Evolutionary conservation across 2,797 vertebrate species (phyloP).

Genomic region (Crocidura indochinensis): DNA sequence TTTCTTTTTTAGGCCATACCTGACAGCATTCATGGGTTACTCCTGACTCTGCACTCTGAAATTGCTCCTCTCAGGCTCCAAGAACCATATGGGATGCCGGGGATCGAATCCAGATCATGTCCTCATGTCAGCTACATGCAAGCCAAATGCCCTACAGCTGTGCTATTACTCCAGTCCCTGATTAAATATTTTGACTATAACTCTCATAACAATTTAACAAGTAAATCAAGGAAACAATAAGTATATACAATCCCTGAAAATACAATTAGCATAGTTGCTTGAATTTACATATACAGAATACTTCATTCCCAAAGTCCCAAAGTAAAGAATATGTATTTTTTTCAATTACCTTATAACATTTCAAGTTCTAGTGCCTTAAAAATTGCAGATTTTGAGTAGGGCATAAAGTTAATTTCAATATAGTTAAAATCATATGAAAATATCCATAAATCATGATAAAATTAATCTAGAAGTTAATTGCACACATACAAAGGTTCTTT

Average conservation of each 20-base stretch:
- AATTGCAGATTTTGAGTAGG: not conserved
- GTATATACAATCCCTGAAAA: not conserved
- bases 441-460: not conserved
- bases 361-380: not conserved
- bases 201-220: slow-evolving; percentile 13
- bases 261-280: not conserved
- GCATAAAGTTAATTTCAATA: slow-evolving; percentile 48
- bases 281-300: not conserved
- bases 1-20: too few species aligned
- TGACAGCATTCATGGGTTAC: too few species aligned
- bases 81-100: too few species aligned
- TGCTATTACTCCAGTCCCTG: too few species aligned
- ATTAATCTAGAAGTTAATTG: slow-evolving; percentile 43
- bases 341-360: not conserved
- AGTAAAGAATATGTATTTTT: not conserved
- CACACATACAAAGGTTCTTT: slow-evolving; percentile 14
- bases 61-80: too few species aligned
- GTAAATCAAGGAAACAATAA: slow-evolving; percentile 32
- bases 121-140: too few species aligned
- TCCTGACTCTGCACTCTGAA: too few species aligned
- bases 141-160: too few species aligned
- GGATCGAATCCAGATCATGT: too few species aligned
- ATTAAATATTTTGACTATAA: not conserved
- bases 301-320: not conserved
- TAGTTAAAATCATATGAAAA: slow-evolving; percentile 34